Evolutionary conservation across 1,140 invertebrate species (phyloP).

Genomic region (Trichonephila inaurata): DNA sequence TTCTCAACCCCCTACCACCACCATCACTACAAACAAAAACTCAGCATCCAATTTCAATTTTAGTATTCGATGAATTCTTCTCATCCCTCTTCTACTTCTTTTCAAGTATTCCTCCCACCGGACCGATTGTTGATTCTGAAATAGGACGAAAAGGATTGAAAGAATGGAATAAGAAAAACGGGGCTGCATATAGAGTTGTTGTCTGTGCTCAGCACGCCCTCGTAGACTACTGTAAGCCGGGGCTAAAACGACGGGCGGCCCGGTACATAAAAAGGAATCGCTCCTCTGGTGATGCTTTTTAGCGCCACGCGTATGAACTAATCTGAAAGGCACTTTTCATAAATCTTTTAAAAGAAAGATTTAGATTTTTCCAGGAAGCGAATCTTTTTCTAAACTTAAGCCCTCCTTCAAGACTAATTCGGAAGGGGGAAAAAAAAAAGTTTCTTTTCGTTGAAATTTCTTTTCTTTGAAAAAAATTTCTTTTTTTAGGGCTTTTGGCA

Average conservation of each 20-base stretch:
- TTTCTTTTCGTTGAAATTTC: background rate
- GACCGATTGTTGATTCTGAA: slow-evolving; percentile 75
- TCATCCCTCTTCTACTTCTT: background rate
- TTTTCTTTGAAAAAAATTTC: background rate
- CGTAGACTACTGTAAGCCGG: slow-evolving; percentile 29
- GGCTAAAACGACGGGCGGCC: slow-evolving; percentile 14
- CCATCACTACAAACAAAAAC: slow-evolving; percentile 69
- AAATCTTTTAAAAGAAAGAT: slow-evolving; percentile 68
- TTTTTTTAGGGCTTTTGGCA: background rate
- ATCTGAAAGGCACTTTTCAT: slow-evolving; percentile 53
- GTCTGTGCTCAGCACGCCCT: slow-evolving; percentile 9
- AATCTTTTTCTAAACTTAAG: slow-evolving; percentile 39
- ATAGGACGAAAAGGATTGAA: slow-evolving; percentile 61
- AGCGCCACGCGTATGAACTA: slow-evolving; percentile 17
- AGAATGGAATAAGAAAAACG: slow-evolving; percentile 62
- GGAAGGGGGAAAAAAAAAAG: background rate
- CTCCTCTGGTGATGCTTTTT: slow-evolving; percentile 58
- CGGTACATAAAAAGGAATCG: slow-evolving; percentile 52
- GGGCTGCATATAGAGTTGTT: slow-evolving; percentile 63
- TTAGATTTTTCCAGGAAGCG: slow-evolving; percentile 10
- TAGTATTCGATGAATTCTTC: slow-evolving; percentile 70
- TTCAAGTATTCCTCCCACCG: slow-evolving; percentile 39
- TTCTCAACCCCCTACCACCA: background rate
- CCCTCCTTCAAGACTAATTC: slow-evolving; percentile 39
- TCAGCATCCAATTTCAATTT: slow-evolving; percentile 76